Evolutionary conservation across 2,888 invertebrate genomes (phyloP), one percentile per base, ranked within the genome.

Genomic region (Diarsia mendica): DNA sequence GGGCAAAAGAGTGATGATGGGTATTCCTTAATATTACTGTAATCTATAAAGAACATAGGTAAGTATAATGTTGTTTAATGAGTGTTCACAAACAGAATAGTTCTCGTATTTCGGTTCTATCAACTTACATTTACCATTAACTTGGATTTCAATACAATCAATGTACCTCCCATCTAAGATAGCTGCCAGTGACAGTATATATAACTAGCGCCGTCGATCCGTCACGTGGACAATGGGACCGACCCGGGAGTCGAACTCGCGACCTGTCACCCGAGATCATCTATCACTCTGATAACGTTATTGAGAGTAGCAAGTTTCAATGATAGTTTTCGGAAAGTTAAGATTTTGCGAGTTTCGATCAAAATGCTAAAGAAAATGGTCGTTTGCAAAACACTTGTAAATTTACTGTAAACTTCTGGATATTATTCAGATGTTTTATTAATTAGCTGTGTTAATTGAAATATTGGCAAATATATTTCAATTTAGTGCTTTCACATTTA

Each of bases 221-320:
- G 82, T 88, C 88, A 88, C 82, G n/a, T 49, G 65, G 74, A 89
- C 85, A 89, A 88, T 80, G 67, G 81, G 71, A 80, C 64, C 77
- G 70, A 72, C 44, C 39, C 63, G 82, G 71, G 79, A 84, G 73
- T 80, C 77, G 78, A 86, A 82, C 84, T 75, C 53, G 75, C 69
- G 76, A 77, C 79, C 86, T 61, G 88, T 86, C 88, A 72, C 66
- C 18, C 18, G 11, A 71, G 60, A 83, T 64, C 88, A 87, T 87
- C 88, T 85, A 87, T 87, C 87, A 87, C 73, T 67, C 71, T 77
- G 87, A 88, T 86, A 87, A 83, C 72, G 75, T 71, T 81, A 85
- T 73, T 72, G 81, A 77, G 75, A 87, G 72, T 66, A 55, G 39
- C 61, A 63, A 80, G 63, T 70, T 67, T 28, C 67, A 48, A 72